Evolutionary conservation across 2,888 invertebrate genomes (phyloP).

Genomic region (Tenthredo distinguenda): DNA sequence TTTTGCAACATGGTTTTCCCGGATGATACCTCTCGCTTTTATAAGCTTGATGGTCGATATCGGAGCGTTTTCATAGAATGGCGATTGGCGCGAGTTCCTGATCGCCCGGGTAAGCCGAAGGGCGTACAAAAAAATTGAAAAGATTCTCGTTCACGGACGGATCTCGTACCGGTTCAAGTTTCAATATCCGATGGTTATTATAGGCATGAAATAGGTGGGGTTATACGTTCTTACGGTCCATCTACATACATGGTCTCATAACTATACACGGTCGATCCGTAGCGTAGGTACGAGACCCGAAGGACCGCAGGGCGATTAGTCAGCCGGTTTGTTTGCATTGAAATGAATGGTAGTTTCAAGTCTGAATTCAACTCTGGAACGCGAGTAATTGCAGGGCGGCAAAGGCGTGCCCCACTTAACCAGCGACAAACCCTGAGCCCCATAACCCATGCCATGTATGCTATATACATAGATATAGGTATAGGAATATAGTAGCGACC

Average conservation of each 20-base stretch:
- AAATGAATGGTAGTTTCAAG: slow-evolving; percentile 51
- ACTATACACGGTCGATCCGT: slow-evolving; percentile 1
- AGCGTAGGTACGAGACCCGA: slow-evolving; percentile 20
- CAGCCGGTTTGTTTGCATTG: slow-evolving; percentile 50
- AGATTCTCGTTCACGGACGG: background rate
- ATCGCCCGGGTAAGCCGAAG: background rate
- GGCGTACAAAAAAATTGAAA: background rate
- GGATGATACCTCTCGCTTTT: background rate
- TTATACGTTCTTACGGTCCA: slow-evolving; percentile 6
- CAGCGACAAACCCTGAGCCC: slow-evolving; percentile 41
- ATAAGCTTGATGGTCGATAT: slow-evolving; percentile 5
- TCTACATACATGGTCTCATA: background rate
- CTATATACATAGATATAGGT: background rate
- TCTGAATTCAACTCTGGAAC: slow-evolving; percentile 50
- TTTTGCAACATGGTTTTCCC: background rate
- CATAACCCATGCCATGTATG: slow-evolving; percentile 1
- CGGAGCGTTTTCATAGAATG: background rate
- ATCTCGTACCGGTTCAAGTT: slow-evolving; percentile 8
- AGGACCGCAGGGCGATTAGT: slow-evolving; percentile 49
- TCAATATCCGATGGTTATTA: slow-evolving; percentile 42
- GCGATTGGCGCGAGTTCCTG: slow-evolving; percentile 11
- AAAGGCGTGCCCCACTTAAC: slow-evolving; percentile 47
- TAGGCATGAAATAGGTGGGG: slow-evolving; percentile 13
- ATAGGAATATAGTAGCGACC: background rate
- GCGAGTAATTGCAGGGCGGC: slow-evolving; percentile 47